Evolutionary conservation across 1,140 invertebrate species (phyloP).

Genomic region (Neoseiulus cucumeris): DNA sequence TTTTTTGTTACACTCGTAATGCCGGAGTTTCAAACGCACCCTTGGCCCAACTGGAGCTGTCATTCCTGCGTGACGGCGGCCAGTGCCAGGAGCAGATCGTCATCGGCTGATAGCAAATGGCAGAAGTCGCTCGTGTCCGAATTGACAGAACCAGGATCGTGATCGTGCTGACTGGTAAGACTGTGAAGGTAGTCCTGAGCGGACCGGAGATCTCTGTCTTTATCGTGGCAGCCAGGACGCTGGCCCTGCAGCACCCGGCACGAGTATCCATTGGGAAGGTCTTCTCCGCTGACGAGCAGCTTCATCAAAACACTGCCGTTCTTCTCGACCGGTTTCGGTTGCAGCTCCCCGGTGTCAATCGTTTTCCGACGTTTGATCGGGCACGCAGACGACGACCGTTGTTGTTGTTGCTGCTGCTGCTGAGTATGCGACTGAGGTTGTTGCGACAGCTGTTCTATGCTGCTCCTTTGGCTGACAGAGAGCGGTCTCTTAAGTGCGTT

Average conservation of each 20-base stretch:
- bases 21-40: neutral
- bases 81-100: conserved; percentile 1
- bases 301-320: conserved; percentile 62
- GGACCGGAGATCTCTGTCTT: conserved; percentile 1
- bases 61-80: conserved; percentile 9
- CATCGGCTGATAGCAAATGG: conserved; percentile 4
- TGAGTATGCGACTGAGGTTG: neutral
- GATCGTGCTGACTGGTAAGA: neutral
- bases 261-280: conserved; percentile 68
- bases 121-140: conserved; percentile 6
- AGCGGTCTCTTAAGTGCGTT: conserved; percentile 8
- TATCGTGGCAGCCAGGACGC: neutral
- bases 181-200: conserved; percentile 6
- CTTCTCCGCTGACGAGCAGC: conserved; percentile 68
- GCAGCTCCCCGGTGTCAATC: neutral
- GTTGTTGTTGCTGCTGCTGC: neutral
- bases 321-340: conserved; percentile 9
- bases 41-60: neutral
- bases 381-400: neutral
- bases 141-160: neutral
- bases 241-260: conserved; percentile 26
- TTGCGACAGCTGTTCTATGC: neutral
- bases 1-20: neutral
- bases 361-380: conserved; percentile 9
- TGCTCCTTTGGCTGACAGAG: neutral